Evolutionary conservation across 53 echinoderm and acorn worm species (phyloP).

Genomic region (Mesocentrotus franciscanus): DNA sequence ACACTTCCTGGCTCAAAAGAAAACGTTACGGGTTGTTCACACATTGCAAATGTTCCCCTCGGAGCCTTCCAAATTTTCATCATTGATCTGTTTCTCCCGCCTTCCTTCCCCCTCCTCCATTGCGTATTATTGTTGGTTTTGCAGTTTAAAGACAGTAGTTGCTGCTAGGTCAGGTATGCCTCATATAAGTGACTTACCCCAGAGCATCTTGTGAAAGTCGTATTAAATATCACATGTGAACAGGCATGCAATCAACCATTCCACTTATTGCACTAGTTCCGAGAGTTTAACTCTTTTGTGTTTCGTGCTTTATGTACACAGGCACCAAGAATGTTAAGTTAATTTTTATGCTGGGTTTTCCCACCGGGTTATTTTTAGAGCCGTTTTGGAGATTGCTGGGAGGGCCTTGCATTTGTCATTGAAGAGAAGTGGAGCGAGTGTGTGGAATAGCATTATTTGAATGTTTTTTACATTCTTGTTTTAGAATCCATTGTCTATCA

Average conservation of each 20-base stretch:
- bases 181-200: not conserved
- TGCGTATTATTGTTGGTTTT: not conserved
- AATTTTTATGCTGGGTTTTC: constrained; percentile 6
- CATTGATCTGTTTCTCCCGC: not conserved
- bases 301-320: not conserved
- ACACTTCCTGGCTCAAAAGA: not conserved
- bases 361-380: constrained; percentile 33
- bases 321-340: constrained; percentile 33
- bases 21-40: not conserved
- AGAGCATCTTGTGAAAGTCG: not conserved
- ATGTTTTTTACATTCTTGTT: not conserved
- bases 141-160: not conserved
- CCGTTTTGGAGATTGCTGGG: not conserved
- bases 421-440: not conserved
- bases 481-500: not conserved
- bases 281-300: not conserved
- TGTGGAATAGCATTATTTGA: not conserved
- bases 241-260: not conserved
- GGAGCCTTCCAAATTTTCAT: not conserved
- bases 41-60: not conserved
- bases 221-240: not conserved
- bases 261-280: not conserved
- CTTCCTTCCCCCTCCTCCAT: not conserved
- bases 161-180: not conserved
- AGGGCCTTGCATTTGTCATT: not conserved